These are phyloP conservation scores for Sitophilus oryzae DNA, from an alignment of 1,140 invertebrate genomes.

Conservation along the genomic window DNA sequence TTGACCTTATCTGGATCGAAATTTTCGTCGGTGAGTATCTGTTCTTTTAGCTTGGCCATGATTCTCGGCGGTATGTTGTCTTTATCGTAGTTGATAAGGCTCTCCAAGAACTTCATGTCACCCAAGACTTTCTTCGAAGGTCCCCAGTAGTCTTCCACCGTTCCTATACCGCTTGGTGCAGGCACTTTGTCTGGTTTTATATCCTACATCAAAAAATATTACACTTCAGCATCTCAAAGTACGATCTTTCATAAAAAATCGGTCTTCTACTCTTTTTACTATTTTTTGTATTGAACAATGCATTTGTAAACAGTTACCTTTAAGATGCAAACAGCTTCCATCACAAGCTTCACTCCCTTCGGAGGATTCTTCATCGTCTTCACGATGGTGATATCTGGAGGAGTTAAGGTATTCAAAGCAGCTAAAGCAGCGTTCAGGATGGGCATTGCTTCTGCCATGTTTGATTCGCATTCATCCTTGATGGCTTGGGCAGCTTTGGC, in stretches of 20 bases:
- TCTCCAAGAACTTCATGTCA: conserved; percentile 85
- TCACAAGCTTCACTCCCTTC: conserved; percentile 84
- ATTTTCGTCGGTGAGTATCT: conserved; percentile 72
- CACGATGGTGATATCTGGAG: conserved; percentile 87
- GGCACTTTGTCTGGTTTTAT: conserved; percentile 78
- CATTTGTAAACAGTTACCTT: conserved; percentile 54
- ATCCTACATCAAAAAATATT: conserved; percentile 47
- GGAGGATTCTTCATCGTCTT: conserved; percentile 98
- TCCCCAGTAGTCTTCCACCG: conserved; percentile 88
- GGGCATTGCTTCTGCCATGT: conserved; percentile 89
- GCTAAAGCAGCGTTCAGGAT: conserved; percentile 83
- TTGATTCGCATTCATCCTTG: conserved; percentile 91
- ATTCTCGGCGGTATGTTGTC: conserved; percentile 78
- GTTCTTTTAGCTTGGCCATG: conserved; percentile 80
- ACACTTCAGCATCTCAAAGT: too few relatives aligned
- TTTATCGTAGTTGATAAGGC: conserved; percentile 83
- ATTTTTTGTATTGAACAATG: background rate
- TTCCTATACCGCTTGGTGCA: conserved; percentile 70
- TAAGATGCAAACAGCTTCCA: conserved; percentile 94
- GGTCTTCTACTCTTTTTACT: background rate
- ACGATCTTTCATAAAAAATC: too few relatives aligned
- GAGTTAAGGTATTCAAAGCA: conserved; percentile 87
- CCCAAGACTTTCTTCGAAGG: conserved; percentile 84
- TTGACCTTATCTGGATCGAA: conserved; percentile 92
- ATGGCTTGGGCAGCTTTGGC: conserved; percentile 76